phyloP scores from a whole-genome alignment of 2,888 invertebrate genomes.

The Aphodius granarius region DNA sequence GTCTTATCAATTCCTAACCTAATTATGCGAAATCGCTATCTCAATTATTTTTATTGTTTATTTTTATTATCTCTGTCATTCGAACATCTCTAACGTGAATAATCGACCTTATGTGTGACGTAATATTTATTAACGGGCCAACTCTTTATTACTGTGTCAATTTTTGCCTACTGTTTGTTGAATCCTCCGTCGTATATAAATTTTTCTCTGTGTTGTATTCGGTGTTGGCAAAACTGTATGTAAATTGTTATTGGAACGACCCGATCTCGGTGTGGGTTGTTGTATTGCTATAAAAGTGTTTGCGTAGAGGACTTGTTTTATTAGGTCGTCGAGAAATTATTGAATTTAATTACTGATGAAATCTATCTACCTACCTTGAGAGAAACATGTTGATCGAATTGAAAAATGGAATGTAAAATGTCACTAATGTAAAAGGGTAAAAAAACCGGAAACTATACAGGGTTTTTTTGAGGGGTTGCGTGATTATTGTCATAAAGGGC shows the following conservation, averaged over 20 bases:
- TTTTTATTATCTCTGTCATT: not conserved
- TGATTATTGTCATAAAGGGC: not conserved
- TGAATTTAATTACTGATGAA: not conserved
- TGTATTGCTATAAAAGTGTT: not conserved
- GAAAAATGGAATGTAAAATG: not conserved
- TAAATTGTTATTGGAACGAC: not conserved
- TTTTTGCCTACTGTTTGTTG: not conserved
- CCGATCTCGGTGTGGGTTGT: not conserved
- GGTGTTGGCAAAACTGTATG: not conserved
- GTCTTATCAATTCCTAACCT: not conserved
- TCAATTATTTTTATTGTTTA: not conserved
- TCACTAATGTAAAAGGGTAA: not conserved
- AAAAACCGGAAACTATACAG: not conserved
- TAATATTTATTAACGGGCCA: constrained; percentile 14
- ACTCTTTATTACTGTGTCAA: not conserved
- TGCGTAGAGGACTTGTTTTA: not conserved
- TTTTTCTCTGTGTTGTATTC: not conserved
- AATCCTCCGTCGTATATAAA: not conserved
- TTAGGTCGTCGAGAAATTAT: not conserved
- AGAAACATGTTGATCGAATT: not conserved
- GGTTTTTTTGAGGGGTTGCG: not conserved
- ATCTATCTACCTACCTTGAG: not conserved
- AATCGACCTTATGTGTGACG: constrained; percentile 12
- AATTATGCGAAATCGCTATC: not conserved
- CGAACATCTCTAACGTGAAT: constrained; percentile 1